phyloP scores from a whole-genome alignment of 1,140 invertebrate species.

The Araneus ventricosus region DNA sequence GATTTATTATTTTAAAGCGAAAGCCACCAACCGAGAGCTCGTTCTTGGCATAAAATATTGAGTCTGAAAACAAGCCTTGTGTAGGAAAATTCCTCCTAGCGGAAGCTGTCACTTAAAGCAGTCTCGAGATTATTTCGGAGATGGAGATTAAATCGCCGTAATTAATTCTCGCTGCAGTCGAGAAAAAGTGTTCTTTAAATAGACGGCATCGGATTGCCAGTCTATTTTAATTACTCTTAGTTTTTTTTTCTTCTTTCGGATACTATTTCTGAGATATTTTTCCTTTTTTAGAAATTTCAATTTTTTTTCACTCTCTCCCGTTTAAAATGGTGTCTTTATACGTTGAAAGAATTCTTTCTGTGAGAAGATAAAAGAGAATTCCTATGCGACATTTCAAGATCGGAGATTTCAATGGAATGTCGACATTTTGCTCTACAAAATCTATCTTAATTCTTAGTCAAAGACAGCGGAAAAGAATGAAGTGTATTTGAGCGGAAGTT shows the following conservation, averaged over 20 bases:
- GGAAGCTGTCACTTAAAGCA: constrained; percentile 19
- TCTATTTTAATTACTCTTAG: neutral
- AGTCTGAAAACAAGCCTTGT: neutral
- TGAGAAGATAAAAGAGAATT: neutral
- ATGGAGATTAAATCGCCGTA: neutral
- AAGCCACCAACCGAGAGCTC: neutral
- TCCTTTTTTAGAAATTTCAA: neutral
- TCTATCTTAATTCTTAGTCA: too few species aligned
- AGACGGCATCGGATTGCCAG: neutral
- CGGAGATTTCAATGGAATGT: too few species aligned
- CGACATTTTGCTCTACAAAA: too few species aligned
- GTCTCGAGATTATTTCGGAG: neutral
- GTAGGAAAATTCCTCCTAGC: neutral
- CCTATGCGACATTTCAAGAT: neutral
- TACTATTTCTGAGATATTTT: neutral
- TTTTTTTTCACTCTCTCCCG: neutral
- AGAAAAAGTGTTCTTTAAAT: neutral
- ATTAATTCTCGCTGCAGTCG: neutral
- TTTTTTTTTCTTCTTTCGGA: neutral
- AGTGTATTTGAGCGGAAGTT: too few species aligned
- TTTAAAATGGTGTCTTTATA: neutral
- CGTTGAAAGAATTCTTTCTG: too few species aligned
- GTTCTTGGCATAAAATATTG: neutral
- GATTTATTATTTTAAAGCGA: neutral
- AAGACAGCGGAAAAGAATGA: too few species aligned